These are phyloP conservation scores for Naso thynnoides DNA, from an alignment of 2,797 vertebrate species.

Conservation along the genomic window DNA sequence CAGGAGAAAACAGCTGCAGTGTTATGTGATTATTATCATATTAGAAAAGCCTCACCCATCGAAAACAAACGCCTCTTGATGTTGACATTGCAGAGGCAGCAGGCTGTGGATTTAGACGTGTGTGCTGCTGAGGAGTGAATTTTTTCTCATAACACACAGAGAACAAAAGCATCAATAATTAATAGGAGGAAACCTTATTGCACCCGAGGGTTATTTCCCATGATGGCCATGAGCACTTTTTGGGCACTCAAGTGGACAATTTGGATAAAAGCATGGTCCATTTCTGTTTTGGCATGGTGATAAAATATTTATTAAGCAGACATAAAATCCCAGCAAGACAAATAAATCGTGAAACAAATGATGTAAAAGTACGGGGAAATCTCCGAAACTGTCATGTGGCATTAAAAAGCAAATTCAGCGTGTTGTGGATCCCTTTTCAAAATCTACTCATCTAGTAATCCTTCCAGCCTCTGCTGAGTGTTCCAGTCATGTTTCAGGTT, in stretches of 20 bases:
- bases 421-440: background rate
- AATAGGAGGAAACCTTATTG: slow-evolving; percentile 44
- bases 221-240: slow-evolving; percentile 22
- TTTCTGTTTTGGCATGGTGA: slow-evolving; percentile 14
- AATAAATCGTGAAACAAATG: background rate
- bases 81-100: background rate
- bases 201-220: slow-evolving; percentile 34
- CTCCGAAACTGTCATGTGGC: background rate
- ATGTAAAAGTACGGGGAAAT: background rate
- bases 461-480: background rate
- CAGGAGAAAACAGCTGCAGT: background rate
- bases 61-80: slow-evolving; percentile 23
- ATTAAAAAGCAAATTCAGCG: background rate
- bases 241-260: slow-evolving; percentile 42
- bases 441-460: background rate
- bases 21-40: slow-evolving; percentile 9
- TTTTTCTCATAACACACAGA: slow-evolving; percentile 35
- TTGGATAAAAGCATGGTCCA: slow-evolving; percentile 24
- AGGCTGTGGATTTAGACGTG: background rate
- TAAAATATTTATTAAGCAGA: slow-evolving; percentile 6
- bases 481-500: background rate
- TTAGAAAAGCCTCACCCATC: background rate
- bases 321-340: background rate
- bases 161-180: slow-evolving; percentile 60
- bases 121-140: slow-evolving; percentile 14